These are phyloP conservation scores for Serilophus lunatus DNA, from an alignment of 2,113 vertebrate species.

Conservation along the genomic window DNA sequence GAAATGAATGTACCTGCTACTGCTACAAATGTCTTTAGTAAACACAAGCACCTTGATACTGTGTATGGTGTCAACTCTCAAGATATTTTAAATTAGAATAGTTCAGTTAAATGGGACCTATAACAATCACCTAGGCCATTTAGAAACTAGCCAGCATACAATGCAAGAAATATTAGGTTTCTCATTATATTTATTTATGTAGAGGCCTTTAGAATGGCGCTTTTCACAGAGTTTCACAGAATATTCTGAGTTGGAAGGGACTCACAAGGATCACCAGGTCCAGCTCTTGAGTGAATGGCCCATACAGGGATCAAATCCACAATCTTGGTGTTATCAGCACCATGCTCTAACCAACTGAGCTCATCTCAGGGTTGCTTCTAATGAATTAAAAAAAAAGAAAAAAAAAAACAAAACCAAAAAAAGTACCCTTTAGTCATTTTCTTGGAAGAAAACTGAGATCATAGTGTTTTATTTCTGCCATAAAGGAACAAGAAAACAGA, in stretches of 20 bases:
- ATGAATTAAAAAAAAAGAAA: too few relatives aligned
- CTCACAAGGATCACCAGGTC: too few relatives aligned
- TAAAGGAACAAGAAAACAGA: not conserved
- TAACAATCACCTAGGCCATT: not conserved
- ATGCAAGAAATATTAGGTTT: not conserved
- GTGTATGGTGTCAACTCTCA: not conserved
- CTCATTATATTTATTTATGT: not conserved
- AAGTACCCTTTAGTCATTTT: not conserved
- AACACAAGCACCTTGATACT: not conserved
- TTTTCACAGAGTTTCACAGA: not conserved
- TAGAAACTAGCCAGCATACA: not conserved
- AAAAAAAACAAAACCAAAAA: too few relatives aligned
- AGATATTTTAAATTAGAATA: not conserved
- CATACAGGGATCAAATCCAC: too few relatives aligned
- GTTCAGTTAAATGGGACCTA: not conserved
- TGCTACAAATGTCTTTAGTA: not conserved
- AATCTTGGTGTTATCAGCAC: too few relatives aligned
- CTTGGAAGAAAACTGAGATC: not conserved
- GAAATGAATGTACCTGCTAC: not conserved
- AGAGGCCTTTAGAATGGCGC: not conserved
- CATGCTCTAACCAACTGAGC: too few relatives aligned
- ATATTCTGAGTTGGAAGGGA: too few relatives aligned
- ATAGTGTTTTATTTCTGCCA: not conserved
- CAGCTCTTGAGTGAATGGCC: too few relatives aligned
- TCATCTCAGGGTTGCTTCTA: too few relatives aligned